Percentiles rank a stretch among this genome's conserved stretches.
These are phyloP conservation scores for Glandiceps talaboti DNA, from an alignment of 53 echinoderm and acorn worm species.

Conservation along the genomic window DNA sequence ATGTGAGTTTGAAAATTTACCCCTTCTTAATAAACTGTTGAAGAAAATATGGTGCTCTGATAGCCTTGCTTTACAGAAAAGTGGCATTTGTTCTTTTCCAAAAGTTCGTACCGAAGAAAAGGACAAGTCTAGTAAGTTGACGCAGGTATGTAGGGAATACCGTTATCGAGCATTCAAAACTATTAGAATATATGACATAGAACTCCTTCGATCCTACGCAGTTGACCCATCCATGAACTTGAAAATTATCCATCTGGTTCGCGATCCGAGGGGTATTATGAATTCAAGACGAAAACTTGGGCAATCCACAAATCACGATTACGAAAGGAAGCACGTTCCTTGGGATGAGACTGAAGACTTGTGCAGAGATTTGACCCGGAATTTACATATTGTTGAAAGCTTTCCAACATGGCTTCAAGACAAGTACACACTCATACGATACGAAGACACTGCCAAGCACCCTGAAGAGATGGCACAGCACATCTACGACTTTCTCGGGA, in stretches of 20 bases:
- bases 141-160: not conserved
- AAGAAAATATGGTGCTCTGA: not conserved
- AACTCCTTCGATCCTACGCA: constrained; percentile 1
- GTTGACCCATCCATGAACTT: constrained; percentile 3
- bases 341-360: constrained; percentile 3
- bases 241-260: constrained; percentile 16
- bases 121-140: not conserved
- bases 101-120: not conserved
- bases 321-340: not conserved
- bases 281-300: not conserved
- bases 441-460: constrained; percentile 16
- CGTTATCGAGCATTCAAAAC: constrained; percentile 13
- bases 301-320: not conserved
- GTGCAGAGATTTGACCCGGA: not conserved
- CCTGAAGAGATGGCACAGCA: not conserved
- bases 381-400: not conserved
- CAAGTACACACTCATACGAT: constrained; percentile 13
- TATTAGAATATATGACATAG: constrained; percentile 14
- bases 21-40: not conserved
- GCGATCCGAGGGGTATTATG: constrained; percentile 25
- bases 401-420: not conserved
- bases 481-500: constrained; percentile 13
- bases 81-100: not conserved
- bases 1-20: not conserved
- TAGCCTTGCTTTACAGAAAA: not conserved